A percentile compares a stretch with the other conserved stretches of the same genome.
These are phyloP conservation scores for Gymnorhina tibicen DNA, from an alignment of 2,113 vertebrate genomes.

Conservation along the genomic window DNA sequence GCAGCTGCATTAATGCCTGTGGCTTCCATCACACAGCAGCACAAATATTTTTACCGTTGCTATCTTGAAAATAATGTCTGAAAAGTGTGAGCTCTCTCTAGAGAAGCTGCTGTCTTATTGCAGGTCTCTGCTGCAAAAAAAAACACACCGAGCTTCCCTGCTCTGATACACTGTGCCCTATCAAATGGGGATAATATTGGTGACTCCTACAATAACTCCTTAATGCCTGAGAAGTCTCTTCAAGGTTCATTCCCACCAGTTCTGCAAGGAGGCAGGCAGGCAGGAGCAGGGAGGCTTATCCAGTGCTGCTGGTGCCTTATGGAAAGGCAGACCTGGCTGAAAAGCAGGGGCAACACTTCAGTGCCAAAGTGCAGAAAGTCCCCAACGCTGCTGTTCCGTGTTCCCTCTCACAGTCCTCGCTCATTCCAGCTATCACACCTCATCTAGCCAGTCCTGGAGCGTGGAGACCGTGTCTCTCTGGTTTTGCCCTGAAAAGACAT, in stretches of 20 bases:
- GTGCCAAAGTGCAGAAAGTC: not conserved
- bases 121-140: not conserved
- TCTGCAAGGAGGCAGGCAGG: not conserved
- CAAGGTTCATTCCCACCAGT: not conserved
- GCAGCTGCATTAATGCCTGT: not conserved
- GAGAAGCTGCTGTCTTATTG: not conserved
- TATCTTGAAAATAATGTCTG: not conserved
- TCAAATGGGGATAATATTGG: not conserved
- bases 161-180: not conserved
- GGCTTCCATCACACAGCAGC: not conserved
- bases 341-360: not conserved
- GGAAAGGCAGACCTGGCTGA: not conserved
- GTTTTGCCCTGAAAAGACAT: not conserved
- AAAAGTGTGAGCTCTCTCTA: not conserved
- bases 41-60: not conserved
- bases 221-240: not conserved
- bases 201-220: not conserved
- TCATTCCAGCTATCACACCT: not conserved
- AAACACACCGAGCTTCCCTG: rapidly evolving
- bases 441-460: not conserved
- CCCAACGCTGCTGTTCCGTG: rapidly evolving
- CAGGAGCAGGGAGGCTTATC: rapidly evolving
- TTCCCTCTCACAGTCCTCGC: not conserved
- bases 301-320: not conserved
- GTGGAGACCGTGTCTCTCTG: rapidly evolving